A percentile compares a stretch with the other conserved stretches of the same genome.
These are phyloP conservation scores for Stegodyphus mimosarum DNA, from an alignment of 1,140 invertebrate species.

Conservation along the genomic window DNA sequence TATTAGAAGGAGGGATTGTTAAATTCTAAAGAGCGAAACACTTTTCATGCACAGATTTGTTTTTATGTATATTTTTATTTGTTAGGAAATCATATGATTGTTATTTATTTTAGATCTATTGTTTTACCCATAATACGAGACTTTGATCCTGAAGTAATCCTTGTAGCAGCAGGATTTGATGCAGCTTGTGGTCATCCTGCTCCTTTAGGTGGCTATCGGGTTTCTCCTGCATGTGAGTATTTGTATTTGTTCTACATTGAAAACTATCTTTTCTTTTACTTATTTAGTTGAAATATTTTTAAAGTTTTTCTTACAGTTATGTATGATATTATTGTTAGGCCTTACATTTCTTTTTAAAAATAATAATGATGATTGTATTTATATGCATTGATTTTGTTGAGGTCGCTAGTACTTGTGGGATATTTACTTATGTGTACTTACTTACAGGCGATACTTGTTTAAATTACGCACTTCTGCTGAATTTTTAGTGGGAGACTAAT, in stretches of 20 bases:
- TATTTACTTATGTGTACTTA: too few relatives aligned
- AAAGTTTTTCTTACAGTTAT: not conserved
- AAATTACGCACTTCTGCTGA: too few relatives aligned
- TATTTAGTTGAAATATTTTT: not conserved
- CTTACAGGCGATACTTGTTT: too few relatives aligned
- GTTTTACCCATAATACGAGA: constrained; percentile 93
- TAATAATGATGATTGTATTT: not conserved
- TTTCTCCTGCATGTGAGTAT: constrained; percentile 85
- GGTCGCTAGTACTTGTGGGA: too few relatives aligned
- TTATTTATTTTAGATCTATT: constrained; percentile 71
- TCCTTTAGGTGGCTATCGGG: constrained; percentile 93
- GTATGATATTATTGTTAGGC: not conserved
- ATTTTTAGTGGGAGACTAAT: too few relatives aligned
- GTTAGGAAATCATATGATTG: not conserved
- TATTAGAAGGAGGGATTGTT: too few relatives aligned
- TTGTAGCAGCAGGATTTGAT: constrained; percentile 98
- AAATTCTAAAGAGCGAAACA: too few relatives aligned
- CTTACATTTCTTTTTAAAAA: constrained; percentile 4
- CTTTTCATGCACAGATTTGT: too few relatives aligned
- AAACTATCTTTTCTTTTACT: not conserved
- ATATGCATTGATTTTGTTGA: too few relatives aligned
- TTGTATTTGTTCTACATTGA: not conserved
- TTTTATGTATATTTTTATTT: too few relatives aligned
- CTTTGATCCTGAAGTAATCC: constrained; percentile 93
- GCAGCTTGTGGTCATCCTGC: constrained; percentile 93